phyloP scores from a whole-genome alignment of 2,888 invertebrate genomes.

The Hirtodrosophila confusa region DNA sequence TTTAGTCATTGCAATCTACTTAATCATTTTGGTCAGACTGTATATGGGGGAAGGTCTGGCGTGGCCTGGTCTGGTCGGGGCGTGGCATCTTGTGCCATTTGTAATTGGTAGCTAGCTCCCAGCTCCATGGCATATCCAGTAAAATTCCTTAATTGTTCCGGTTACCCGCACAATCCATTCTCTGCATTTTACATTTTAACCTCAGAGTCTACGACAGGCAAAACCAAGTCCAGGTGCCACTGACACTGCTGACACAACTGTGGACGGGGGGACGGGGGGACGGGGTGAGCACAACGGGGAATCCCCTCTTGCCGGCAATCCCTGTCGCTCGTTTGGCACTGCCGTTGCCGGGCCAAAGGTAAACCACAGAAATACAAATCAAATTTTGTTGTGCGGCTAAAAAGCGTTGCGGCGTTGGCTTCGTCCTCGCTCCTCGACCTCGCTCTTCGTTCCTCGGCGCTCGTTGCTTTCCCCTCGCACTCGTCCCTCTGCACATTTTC shows the following conservation, averaged over 20 bases:
- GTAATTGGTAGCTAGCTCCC: conserved; percentile 64
- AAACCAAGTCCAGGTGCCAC: conserved; percentile 76
- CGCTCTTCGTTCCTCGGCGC: background rate
- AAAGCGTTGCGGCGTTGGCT: conserved; percentile 66
- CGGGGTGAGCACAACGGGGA: too few species aligned
- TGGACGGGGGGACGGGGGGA: background rate
- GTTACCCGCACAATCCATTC: conserved; percentile 84
- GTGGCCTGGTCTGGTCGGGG: background rate
- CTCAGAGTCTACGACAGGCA: conserved; percentile 72
- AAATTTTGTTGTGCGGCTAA: conserved; percentile 82
- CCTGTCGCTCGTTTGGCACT: conserved; percentile 34
- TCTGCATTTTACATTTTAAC: conserved; percentile 81
- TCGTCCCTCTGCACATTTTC: conserved; percentile 21
- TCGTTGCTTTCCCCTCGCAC: background rate
- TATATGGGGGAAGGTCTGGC: background rate
- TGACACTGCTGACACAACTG: conserved; percentile 64
- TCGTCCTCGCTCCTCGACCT: conserved; percentile 5
- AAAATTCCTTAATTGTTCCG: conserved; percentile 83
- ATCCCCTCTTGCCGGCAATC: background rate
- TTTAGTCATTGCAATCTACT: conserved; percentile 79
- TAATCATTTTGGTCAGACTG: conserved; percentile 72
- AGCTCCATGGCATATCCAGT: conserved; percentile 48
- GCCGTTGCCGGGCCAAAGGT: conserved; percentile 70
- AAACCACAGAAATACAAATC: conserved; percentile 83
- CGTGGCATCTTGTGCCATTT: conserved; percentile 54